Evolutionary conservation across 2,797 vertebrate species (phyloP).

Genomic region (Tarsius wallacei): DNA sequence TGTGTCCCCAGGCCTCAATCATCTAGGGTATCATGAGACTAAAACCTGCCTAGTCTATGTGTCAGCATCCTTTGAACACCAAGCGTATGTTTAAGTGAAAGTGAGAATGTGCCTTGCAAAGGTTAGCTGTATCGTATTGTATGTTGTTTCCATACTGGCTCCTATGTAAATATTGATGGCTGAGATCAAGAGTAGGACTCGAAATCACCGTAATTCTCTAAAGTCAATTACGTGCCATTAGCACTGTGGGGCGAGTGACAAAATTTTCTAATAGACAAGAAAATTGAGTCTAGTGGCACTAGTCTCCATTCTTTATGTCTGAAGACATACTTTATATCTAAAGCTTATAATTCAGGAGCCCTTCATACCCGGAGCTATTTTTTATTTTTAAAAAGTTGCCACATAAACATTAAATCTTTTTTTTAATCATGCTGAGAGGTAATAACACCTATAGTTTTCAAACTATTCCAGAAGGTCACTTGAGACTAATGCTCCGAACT

Average conservation of each 20-base stretch:
- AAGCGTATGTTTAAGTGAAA: conserved; percentile 37
- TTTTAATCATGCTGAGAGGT: conserved; percentile 78
- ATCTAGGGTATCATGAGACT: not conserved
- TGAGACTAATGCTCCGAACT: conserved; percentile 71
- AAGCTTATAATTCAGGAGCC: conserved; percentile 78
- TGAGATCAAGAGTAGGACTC: conserved; percentile 11
- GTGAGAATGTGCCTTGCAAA: not conserved
- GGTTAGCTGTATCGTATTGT: not conserved
- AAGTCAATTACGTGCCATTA: conserved; percentile 64
- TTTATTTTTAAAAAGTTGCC: conserved; percentile 71
- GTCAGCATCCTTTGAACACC: not conserved
- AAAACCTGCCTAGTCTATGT: not conserved
- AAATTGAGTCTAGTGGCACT: conserved; percentile 63
- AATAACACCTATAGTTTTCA: conserved; percentile 76
- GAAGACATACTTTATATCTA: conserved; percentile 67
- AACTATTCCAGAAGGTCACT: conserved; percentile 73
- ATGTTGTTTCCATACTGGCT: not conserved
- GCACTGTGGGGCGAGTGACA: conserved; percentile 44
- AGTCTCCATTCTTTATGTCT: conserved; percentile 66
- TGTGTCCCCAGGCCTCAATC: not conserved
- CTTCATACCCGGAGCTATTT: conserved; percentile 58
- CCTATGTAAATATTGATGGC: conserved; percentile 8
- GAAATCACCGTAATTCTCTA: conserved; percentile 59
- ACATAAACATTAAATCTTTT: conserved; percentile 79
- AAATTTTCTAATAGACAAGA: conserved; percentile 30